Evolutionary conservation across 2,888 invertebrate genomes (phyloP), one percentile per base, ranked within the genome.

Genomic region (Leucoma salicis): DNA sequence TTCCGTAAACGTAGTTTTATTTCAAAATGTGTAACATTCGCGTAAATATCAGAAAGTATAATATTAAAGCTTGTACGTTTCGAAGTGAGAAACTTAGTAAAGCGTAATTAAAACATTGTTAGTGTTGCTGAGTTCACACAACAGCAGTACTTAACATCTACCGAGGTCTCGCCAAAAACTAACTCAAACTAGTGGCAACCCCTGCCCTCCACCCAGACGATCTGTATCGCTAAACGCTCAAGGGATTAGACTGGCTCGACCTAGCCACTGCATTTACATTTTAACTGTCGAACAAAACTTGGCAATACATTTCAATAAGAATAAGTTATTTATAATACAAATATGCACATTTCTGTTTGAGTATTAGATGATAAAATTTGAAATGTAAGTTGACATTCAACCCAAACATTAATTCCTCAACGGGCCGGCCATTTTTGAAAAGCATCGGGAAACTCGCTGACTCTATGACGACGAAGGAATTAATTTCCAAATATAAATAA

Each of bases 401-500:
- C 52, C 46, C 53, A 43, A 39, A 24, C 51, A 44, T 53, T 57
- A 53, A 65, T 55, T 65, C 46, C 50, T 56, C 50, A 66, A 66
- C 62, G 53, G 63, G 63, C 49, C 67, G 63, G 67, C 73, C 71
- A 74, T 67, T 61, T 59, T 57, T 54, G 52, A 66, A 74, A 74
- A 65, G 71, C 67, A 56, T 68, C 71, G 72, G 69, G 57, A 74
- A 68, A 66, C 61, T 56, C 60, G 56, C 69, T 63, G 70, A 76
- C 74, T 80, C 68, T 68, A 79, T 82, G 79, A 79, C 65, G 70
- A 70, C 57, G 55, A 54, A 75, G 72, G 71, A 82, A 83, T 84
- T 81, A 84, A 83, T 83, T 79, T 78, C 63, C 74, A 74, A 84
- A 86, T 81, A 85, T 82, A 86, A 84, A 85, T 84, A 82, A 84